Conservation (phyloP, 2,888 invertebrate genomes). For the Netelia fuscicornis region DNA sequence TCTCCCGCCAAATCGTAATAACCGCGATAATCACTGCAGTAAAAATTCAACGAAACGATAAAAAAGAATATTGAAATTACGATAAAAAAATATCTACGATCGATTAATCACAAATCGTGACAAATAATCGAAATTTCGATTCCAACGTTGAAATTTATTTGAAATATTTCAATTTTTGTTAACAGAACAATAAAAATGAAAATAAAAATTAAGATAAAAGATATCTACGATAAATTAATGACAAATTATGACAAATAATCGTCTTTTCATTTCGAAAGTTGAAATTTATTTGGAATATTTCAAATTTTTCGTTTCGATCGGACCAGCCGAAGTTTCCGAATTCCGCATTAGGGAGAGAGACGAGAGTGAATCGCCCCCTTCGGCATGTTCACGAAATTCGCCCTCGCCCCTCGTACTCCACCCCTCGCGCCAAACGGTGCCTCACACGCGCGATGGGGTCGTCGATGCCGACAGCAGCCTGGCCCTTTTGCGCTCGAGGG, state of each 20-base stretch:
- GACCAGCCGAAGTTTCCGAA: constrained; percentile 31
- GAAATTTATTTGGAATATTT: background rate
- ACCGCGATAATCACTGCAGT: background rate
- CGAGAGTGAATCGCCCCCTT: no score
- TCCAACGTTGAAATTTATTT: background rate
- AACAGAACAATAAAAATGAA: background rate
- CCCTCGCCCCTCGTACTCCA: constrained; percentile 13
- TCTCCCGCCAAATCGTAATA: constrained; percentile 30
- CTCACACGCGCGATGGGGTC: constrained; percentile 40
- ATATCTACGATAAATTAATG: no score
- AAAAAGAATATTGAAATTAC: constrained; percentile 34
- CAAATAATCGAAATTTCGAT: background rate
- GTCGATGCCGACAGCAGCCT: constrained; percentile 20
- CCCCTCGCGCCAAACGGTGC: constrained; percentile 14
- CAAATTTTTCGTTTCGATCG: background rate
- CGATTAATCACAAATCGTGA: background rate
- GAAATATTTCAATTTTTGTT: background rate
- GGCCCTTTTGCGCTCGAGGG: constrained; percentile 17
- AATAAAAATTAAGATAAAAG: no score
- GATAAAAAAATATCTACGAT: constrained; percentile 4
- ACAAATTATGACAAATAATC: no score
- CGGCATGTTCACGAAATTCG: background rate
- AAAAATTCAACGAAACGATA: background rate
- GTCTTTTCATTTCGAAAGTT: no score
- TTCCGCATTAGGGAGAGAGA: constrained; percentile 17